Evolutionary conservation across 2,797 vertebrate genomes (phyloP), one percentile per base, ranked within the genome.

Genomic region (Pangasius djambal): DNA sequence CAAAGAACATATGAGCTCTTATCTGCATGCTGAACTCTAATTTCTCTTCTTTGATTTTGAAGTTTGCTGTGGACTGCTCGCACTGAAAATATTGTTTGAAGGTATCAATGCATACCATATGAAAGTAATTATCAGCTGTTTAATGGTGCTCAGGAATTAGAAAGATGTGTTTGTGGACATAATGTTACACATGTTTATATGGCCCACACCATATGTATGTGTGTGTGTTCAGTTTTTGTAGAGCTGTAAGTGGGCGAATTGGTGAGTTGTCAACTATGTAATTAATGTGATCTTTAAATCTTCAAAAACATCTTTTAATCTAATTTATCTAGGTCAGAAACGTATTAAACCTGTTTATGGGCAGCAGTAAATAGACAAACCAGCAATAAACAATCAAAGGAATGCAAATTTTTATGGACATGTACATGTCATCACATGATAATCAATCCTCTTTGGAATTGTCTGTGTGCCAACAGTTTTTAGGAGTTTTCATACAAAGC

Each of bases 1-100:
- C 89, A 92, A 88, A 89, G 90, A 59, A 63, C 67, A 22, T 87
- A 79, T 59, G 85, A 65, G 70, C 83, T 86, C 86, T 79, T 88
- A 89, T 92, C 89, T 88, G 81, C 87, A 63, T 83, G 79, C 48
- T n/a, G 37, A 70, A 85, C 87, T 78, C 77, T 84, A 86, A 84
- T 34, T 83, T 67, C 52, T 69, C 59, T 78, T 28, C 63, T 70
- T 2, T 57, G 28, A 55, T 69, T 18, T 28, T 70, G 16, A 50
- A 22, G 61, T 63, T 89, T 9, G 40, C 48, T 87, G 65, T 85
- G 74, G n/a, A 70, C 67, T 22, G 25, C 1, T 75, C 20, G 34
- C 61, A 22, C 50, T 84, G 67, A 79, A 83, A 84, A 52, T 84
- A 59, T 86, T n/a, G 16, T 87, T 87, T 52, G 81, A 90, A 40